Base-by-base conservation (phyloP, 2,113 vertebrate species). In the Xiphias gladius region DNA sequence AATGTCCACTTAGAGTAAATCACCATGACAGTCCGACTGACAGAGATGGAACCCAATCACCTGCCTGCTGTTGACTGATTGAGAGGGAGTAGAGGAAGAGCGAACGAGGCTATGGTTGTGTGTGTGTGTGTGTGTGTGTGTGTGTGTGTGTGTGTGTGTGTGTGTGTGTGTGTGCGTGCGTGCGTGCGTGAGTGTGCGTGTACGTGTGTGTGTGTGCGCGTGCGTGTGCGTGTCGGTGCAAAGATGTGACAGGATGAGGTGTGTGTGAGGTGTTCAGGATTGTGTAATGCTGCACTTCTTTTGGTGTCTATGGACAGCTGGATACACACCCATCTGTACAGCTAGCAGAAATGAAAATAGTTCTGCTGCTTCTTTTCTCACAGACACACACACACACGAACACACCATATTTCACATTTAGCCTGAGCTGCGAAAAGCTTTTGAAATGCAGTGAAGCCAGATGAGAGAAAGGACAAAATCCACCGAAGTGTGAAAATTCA, bases 1-100 rank as follows among this genome's bases (percentile, higher is more conserved):
- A 83, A 65, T 75, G 57, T 86, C 80, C 86, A 84, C 78, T 88
- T 71, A 24, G n/a, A 80, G 55, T 46, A 67, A 75, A 81, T 83
- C 71, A 73, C 48, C 39, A 26, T 88, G 76, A 59, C 62, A 63
- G 70, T 80, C 76, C 54, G 62, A 43, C 71, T 63, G 74, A 82
- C 35, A 37, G 59, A 70, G 67, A 65, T 82, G 43, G 66, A 50
- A 58, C 63, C 64, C 65, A 83, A 55, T 69, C 73, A 62, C 46
- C 59, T 62, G 30, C 12, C 10, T 43, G 17, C 19, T 46, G 57
- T 12, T 74, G 52, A 80, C 11, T 65, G 73, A 74, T 55, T 26
- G 41, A 64, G 16, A 28, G 24, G 19, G 55, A 32, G 1, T 13
- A 24, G 30, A 3, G 4, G 7, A 50, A 14, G n/a, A 39, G 13